Evolutionary conservation across 2,113 vertebrate genomes (phyloP), one percentile per base, ranked within the genome.

Genomic region (Machaerirhynchus nigripectus): DNA sequence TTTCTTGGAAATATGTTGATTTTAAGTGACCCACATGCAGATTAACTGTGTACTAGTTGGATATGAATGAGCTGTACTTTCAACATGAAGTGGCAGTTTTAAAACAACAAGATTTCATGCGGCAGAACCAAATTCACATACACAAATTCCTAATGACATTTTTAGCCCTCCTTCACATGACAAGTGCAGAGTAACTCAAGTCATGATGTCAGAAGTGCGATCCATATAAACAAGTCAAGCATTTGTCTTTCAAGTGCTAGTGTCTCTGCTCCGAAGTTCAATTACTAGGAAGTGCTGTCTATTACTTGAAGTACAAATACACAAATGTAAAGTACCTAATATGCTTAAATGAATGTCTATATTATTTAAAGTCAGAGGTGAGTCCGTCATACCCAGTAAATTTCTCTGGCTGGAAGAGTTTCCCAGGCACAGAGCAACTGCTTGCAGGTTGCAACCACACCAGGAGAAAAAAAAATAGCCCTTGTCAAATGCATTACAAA

Each of bases 401-500:
- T 78, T 84, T 68, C 64, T 67, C 35, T 33, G 60, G 37, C 24
- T 84, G 60, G 68, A 91, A 83, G 30, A 63, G 44, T 81, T 92
- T 89, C 76, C n/a, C 73, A 84, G 44, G 31, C 7, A 2, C 83
- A 64, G 61, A 70, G 55, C 55, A 86, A 80, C 47, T 7, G 21
- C 69, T 75, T 70, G 12, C 27, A 71, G 15, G 23, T 68, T 92
- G 68, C 52, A 93, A 39, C 68, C 4, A 24, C 47, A 56, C 11
- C 11, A 88, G 44, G 39, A 30, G 16, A 39, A 88, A 89, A 93
- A 79, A 84, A 74, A 53, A 13, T 24, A 80, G 85, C 78, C 37
- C 39, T 26, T 75, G 91, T 87, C 93, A 92, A 89, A 90, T 20
- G 11, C 57, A 39, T 96, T 96, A 96, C 93, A 91, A 96, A 94